phyloP scores from a whole-genome alignment of 37 sponge, comb jelly and placozoan species.

The Spongia lamella region DNA sequence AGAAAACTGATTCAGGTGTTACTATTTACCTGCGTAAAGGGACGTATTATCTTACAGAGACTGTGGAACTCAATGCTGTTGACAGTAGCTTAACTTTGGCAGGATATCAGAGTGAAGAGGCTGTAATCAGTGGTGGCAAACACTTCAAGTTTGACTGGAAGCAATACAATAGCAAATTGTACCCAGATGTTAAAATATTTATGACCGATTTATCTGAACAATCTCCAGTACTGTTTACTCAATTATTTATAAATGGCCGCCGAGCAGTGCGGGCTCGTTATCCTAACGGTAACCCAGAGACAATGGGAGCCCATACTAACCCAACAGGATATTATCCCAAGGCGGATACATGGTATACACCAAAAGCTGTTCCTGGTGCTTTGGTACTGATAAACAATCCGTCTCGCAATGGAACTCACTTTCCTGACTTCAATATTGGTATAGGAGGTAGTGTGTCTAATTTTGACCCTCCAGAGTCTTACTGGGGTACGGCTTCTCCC shows the following conservation, averaged over 20 bases:
- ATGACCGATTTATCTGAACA: conserved; percentile 55
- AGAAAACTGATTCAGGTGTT: neutral
- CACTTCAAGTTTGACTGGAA: conserved; percentile 43
- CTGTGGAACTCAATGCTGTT: conserved; percentile 8
- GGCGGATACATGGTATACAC: conserved; percentile 39
- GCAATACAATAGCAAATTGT: conserved; percentile 17
- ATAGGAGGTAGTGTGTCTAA: conserved; percentile 44
- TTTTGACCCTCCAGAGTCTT: conserved; percentile 67
- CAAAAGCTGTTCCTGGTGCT: conserved; percentile 5
- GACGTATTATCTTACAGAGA: conserved; percentile 12
- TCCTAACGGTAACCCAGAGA: conserved; percentile 56
- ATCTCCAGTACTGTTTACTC: conserved; percentile 24
- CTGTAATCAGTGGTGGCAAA: conserved; percentile 55
- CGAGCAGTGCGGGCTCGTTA: conserved; percentile 56
- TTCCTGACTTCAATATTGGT: conserved; percentile 46
- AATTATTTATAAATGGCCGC: conserved; percentile 33
- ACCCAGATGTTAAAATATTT: conserved; percentile 19
- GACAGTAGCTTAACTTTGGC: conserved; percentile 38
- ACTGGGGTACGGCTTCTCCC: conserved; percentile 47
- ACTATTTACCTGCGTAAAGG: conserved; percentile 38
- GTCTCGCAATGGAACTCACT: conserved; percentile 16
- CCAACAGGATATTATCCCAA: conserved; percentile 53
- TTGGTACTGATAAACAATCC: conserved; percentile 36
- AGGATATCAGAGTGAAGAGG: conserved; percentile 21
- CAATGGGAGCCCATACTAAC: conserved; percentile 46